Evolutionary conservation across 2,888 invertebrate species (phyloP).

Genomic region (Drosophila neotestacea): DNA sequence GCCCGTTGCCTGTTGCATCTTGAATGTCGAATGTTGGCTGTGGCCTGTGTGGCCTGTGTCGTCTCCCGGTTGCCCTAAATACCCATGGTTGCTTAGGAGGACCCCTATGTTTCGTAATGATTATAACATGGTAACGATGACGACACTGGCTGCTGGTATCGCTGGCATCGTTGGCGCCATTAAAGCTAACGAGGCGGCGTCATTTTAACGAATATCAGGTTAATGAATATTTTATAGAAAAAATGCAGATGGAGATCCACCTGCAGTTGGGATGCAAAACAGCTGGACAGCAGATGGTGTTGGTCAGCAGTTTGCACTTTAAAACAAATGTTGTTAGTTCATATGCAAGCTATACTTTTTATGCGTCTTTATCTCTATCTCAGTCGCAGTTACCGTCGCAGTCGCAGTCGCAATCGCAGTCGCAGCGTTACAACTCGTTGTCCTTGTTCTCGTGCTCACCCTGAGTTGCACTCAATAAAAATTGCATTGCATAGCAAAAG

Average conservation of each 20-base stretch:
- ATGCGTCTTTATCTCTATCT: slow-evolving; percentile 6
- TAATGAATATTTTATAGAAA: slow-evolving; percentile 74
- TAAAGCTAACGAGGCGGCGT: slow-evolving; percentile 67
- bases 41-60: neutral
- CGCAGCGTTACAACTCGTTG: neutral
- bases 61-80: slow-evolving; percentile 37
- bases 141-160: slow-evolving; percentile 20
- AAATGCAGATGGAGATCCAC: slow-evolving; percentile 29
- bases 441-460: slow-evolving; percentile 13
- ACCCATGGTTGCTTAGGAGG: slow-evolving; percentile 1
- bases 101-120: slow-evolving; percentile 35
- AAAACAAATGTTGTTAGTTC: slow-evolving; percentile 2
- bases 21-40: neutral
- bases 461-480: slow-evolving; percentile 66
- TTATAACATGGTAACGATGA: slow-evolving; percentile 45
- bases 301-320: slow-evolving; percentile 22
- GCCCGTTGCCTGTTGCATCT: neutral
- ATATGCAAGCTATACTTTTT: slow-evolving; percentile 11
- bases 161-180: slow-evolving; percentile 58
- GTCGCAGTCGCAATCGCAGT: neutral
- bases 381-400: neutral
- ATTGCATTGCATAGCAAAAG: slow-evolving; percentile 69
- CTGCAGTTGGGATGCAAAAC: slow-evolving; percentile 16
- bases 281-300: slow-evolving; percentile 6
- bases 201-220: slow-evolving; percentile 72